Evolutionary conservation across 2,888 invertebrate genomes (phyloP).

Genomic region (Watsonalla binaria): DNA sequence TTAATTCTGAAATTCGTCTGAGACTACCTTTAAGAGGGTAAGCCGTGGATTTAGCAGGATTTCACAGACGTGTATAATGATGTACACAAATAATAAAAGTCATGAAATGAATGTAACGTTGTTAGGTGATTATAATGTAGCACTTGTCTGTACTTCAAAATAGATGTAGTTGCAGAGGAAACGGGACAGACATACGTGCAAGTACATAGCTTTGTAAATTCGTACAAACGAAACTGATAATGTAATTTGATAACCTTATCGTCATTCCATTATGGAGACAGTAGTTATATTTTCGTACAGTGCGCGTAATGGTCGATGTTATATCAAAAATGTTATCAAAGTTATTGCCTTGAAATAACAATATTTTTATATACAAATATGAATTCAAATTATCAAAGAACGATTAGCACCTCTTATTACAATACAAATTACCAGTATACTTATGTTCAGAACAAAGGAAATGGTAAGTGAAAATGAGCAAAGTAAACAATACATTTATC

Average conservation of each 20-base stretch:
- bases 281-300: slow-evolving; percentile 20
- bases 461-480: slow-evolving; percentile 40
- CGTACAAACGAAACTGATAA: slow-evolving; percentile 17
- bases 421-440: slow-evolving; percentile 62
- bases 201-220: neutral
- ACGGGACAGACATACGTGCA: slow-evolving; percentile 3
- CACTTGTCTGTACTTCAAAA: neutral
- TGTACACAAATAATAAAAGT: too few relatives aligned
- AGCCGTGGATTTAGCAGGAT: too few relatives aligned
- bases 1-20: too few relatives aligned
- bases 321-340: neutral
- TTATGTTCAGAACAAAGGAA: slow-evolving; percentile 51
- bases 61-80: too few relatives aligned
- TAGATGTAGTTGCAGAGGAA: neutral
- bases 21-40: too few relatives aligned
- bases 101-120: too few relatives aligned
- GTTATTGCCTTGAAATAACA: neutral
- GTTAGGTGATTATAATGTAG: too few relatives aligned
- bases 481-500: neutral
- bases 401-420: slow-evolving; percentile 51
- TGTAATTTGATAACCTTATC: slow-evolving; percentile 29
- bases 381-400: slow-evolving; percentile 39
- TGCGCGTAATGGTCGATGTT: neutral
- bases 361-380: slow-evolving; percentile 20
- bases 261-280: slow-evolving; percentile 21